Conservation (phyloP, 2,888 invertebrate species). For the Brachypalpus laphriformis region DNA sequence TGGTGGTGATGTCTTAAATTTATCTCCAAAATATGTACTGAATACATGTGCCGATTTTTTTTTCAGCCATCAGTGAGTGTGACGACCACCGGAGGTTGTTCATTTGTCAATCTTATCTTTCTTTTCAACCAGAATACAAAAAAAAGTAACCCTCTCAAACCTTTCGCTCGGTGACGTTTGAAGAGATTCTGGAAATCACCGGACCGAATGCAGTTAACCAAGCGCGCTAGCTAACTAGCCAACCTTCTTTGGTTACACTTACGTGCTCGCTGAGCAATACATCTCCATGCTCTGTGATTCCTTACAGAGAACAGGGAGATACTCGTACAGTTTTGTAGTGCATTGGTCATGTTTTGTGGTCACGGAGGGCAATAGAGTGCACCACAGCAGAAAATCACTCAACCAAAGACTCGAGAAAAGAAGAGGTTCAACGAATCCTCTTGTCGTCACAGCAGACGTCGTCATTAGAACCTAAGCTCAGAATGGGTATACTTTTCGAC, state of each 20-base stretch:
- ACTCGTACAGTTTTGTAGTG: slow-evolving; percentile 32
- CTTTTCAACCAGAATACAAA: not conserved
- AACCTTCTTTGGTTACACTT: slow-evolving; percentile 51
- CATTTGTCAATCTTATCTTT: slow-evolving; percentile 13
- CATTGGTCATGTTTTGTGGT: slow-evolving; percentile 65
- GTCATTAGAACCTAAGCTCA: not conserved
- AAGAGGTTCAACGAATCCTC: slow-evolving; percentile 62
- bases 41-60: not conserved
- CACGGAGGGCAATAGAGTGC: slow-evolving; percentile 42
- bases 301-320: not conserved
- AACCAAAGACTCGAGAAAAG: slow-evolving; percentile 12
- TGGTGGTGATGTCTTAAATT: too few species aligned
- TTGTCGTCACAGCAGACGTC: slow-evolving; percentile 22
- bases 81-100: not conserved
- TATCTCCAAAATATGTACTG: not conserved
- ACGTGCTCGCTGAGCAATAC: slow-evolving; percentile 47
- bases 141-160: not conserved
- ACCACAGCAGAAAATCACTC: slow-evolving; percentile 54
- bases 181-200: slow-evolving; percentile 36
- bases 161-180: not conserved
- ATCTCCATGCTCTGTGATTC: slow-evolving; percentile 33
- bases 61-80: not conserved
- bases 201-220: slow-evolving; percentile 47
- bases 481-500: slow-evolving; percentile 38
- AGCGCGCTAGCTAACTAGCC: slow-evolving; percentile 19